A percentile compares a stretch with the other conserved stretches of the same genome.
phyloP scores from a whole-genome alignment of 2,113 vertebrate genomes.

The Tauraco erythrolophus region DNA sequence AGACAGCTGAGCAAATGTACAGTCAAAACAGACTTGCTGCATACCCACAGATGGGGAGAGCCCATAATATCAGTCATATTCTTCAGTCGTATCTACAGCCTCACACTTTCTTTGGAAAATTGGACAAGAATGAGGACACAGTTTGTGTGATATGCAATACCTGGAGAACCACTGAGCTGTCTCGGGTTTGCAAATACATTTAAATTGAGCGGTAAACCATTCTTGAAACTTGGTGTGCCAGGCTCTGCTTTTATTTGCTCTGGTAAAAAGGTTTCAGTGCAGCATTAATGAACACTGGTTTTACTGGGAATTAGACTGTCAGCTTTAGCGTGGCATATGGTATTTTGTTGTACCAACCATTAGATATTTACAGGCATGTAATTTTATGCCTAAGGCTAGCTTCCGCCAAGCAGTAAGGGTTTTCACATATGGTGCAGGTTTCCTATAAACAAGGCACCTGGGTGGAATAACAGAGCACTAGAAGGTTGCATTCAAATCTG shows the following conservation, averaged over 20 bases:
- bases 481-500: not conserved
- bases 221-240: not conserved
- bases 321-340: not conserved
- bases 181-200: not conserved
- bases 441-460: not conserved
- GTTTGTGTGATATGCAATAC: not conserved
- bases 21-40: not conserved
- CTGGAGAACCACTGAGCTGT: not conserved
- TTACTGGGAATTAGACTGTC: not conserved
- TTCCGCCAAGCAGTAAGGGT: not conserved
- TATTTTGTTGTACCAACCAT: conserved; percentile 1
- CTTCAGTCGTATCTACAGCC: not conserved
- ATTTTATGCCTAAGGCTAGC: not conserved
- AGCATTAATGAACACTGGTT: not conserved
- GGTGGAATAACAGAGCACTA: not conserved
- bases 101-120: not conserved
- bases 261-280: not conserved
- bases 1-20: not conserved
- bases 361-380: not conserved
- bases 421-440: not conserved
- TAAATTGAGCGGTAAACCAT: not conserved
- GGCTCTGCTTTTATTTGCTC: not conserved
- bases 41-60: not conserved
- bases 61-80: accelerated
- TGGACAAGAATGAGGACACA: not conserved